phyloP scores from a whole-genome alignment of 1,140 invertebrate species.

The Hylaeus anthracinus region DNA sequence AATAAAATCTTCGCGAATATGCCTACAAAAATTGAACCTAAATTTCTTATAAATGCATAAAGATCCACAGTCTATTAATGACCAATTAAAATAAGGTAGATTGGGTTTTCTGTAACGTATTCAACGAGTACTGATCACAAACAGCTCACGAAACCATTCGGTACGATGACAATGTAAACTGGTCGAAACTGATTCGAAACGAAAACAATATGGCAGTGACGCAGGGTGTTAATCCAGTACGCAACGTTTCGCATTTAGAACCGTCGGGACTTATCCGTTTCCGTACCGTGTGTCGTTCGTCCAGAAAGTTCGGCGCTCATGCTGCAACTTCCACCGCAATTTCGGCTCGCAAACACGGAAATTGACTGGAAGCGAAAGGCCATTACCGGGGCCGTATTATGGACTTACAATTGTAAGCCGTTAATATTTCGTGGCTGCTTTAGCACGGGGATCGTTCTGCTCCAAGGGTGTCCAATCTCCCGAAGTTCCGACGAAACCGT shows the following conservation, averaged over 20 bases:
- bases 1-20: too few relatives aligned
- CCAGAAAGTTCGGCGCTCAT: background rate
- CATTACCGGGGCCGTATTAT: background rate
- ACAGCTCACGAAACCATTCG: too few relatives aligned
- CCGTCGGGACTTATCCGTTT: background rate
- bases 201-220: too few relatives aligned
- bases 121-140: too few relatives aligned
- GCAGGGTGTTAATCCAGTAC: background rate
- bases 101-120: too few relatives aligned
- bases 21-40: too few relatives aligned
- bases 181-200: too few relatives aligned
- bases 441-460: background rate
- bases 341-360: background rate
- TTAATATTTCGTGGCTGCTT: conserved; percentile 14
- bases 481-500: background rate
- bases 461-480: background rate
- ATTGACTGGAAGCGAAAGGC: background rate
- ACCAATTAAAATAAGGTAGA: too few relatives aligned
- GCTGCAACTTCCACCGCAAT: background rate
- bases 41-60: too few relatives aligned
- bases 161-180: too few relatives aligned
- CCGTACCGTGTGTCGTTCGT: background rate
- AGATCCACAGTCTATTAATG: too few relatives aligned
- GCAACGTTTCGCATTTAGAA: background rate
- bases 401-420: background rate